Evolutionary conservation across 2,797 vertebrate species (phyloP).

Genomic region (Myotis pilosus): DNA sequence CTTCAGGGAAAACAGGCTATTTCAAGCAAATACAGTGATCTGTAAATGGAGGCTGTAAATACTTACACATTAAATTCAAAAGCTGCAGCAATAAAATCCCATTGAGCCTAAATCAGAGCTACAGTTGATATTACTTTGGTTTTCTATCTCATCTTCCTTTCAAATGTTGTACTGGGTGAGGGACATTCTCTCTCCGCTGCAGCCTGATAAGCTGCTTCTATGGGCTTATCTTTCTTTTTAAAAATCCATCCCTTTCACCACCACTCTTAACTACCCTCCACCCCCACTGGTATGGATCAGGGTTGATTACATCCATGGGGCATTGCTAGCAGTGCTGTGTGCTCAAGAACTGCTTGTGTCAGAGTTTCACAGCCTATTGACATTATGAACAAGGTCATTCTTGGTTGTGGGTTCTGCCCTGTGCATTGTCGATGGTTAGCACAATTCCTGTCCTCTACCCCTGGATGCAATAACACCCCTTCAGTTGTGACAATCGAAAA

Average conservation of each 20-base stretch:
- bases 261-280: too few relatives aligned
- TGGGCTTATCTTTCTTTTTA: not conserved
- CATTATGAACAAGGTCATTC: not conserved
- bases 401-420: not conserved
- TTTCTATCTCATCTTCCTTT: not conserved
- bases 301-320: not conserved
- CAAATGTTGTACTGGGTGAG: not conserved
- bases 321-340: not conserved
- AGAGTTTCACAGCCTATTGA: not conserved
- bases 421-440: not conserved
- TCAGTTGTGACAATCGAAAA: not conserved
- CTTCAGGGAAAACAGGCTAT: not conserved
- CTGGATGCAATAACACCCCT: fast-evolving
- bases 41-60: not conserved
- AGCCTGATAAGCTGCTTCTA: not conserved
- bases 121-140: not conserved
- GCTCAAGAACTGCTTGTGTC: not conserved
- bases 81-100: not conserved
- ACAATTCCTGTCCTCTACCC: fast-evolving
- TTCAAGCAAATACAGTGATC: not conserved
- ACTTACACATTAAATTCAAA: not conserved
- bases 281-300: too few relatives aligned
- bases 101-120: not conserved
- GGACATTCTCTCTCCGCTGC: not conserved
- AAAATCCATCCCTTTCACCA: not conserved